Evolutionary conservation across 2,113 vertebrate species (phyloP).

Genomic region (Crotalus viridis): DNA sequence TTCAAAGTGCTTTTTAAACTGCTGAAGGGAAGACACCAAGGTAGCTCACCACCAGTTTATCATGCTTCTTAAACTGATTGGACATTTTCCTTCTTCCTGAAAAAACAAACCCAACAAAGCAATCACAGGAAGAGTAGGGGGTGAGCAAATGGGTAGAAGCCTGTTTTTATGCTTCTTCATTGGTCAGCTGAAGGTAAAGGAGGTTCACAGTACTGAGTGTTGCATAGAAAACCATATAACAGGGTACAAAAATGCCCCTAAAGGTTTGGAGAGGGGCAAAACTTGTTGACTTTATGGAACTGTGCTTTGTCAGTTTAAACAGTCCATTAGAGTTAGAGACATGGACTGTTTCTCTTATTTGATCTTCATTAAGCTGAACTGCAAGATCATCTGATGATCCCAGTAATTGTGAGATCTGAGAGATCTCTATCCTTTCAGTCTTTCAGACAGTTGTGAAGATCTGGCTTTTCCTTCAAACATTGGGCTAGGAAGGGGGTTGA

Average conservation of each 20-base stretch:
- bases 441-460: background rate
- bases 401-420: background rate
- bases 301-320: background rate
- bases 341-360: background rate
- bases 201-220: background rate
- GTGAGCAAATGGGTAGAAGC: background rate
- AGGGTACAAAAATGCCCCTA: background rate
- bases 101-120: background rate
- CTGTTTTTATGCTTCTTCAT: background rate
- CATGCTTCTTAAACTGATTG: background rate
- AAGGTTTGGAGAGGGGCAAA: background rate
- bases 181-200: background rate
- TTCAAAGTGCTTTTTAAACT: background rate
- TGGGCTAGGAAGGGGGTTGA: background rate
- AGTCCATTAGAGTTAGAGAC: background rate
- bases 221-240: background rate
- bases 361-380: background rate
- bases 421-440: background rate
- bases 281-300: background rate
- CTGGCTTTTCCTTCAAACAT: background rate
- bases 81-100: background rate
- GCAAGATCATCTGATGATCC: background rate
- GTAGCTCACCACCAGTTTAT: background rate
- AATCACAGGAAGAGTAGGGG: background rate
- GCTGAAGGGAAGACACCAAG: background rate